A percentile compares a stretch with the other conserved stretches of the same genome.
Conservation (phyloP, 2,888 invertebrate genomes). For the Dasysyrphus albostriatus region DNA sequence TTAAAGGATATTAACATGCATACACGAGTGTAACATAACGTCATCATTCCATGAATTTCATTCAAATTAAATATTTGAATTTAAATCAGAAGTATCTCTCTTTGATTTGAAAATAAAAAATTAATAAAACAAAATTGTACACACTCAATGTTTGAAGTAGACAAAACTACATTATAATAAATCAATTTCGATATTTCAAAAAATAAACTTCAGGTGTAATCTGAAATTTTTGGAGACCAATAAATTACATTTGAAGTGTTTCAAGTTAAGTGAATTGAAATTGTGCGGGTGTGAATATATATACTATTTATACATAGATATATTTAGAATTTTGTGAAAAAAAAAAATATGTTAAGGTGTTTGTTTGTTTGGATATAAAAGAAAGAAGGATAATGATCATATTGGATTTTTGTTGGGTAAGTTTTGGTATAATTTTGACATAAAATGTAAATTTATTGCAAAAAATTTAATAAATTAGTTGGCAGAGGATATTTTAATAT, state of each 20-base stretch:
- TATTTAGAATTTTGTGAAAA: neutral
- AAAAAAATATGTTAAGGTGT: neutral
- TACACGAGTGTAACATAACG: conserved; percentile 16
- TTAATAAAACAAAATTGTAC: neutral
- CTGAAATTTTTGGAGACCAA: neutral
- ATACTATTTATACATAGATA: neutral
- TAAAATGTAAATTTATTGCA: too few relatives aligned
- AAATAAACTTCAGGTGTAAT: neutral
- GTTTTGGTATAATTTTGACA: neutral
- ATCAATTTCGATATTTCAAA: conserved; percentile 5
- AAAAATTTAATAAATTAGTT: too few relatives aligned
- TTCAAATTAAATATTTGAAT: conserved; percentile 22
- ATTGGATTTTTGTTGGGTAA: neutral
- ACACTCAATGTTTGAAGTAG: neutral
- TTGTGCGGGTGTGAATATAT: neutral
- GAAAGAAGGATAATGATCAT: conserved; percentile 10
- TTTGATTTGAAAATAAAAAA: neutral
- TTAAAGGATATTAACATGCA: conserved; percentile 23
- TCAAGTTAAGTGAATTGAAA: neutral
- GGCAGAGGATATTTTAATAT: too few relatives aligned
- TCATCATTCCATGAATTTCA: conserved; percentile 26
- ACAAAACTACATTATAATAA: neutral
- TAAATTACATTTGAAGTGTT: conserved; percentile 9
- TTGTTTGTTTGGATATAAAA: neutral
- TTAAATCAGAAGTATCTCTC: neutral